Evolutionary conservation across 2,888 invertebrate genomes (phyloP).

Genomic region (Dastarcus helophoroides): DNA sequence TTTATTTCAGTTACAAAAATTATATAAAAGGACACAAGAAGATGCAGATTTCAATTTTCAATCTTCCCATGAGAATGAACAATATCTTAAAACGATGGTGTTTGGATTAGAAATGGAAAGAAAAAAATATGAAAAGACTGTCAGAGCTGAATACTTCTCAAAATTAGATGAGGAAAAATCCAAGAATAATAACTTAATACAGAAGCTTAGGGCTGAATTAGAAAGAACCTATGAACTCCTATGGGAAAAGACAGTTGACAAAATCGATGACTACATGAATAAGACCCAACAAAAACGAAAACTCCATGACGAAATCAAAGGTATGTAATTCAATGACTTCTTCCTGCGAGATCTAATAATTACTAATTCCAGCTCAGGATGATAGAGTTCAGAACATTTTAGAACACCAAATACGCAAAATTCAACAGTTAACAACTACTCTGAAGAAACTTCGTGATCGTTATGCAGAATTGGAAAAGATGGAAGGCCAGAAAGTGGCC

Average conservation of each 20-base stretch:
- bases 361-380: too few species aligned
- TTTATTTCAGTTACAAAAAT: too few species aligned
- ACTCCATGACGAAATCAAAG: too few species aligned
- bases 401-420: slow-evolving; percentile 18
- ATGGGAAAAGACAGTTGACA: slow-evolving; percentile 22
- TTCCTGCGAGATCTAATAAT: too few species aligned
- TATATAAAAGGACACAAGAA: too few species aligned
- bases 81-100: slow-evolving; percentile 38
- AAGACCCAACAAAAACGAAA: too few species aligned
- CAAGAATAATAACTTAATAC: slow-evolving; percentile 22
- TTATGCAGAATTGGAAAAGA: slow-evolving; percentile 14
- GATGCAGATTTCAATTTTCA: too few species aligned
- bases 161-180: slow-evolving; percentile 28
- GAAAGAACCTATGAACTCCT: slow-evolving; percentile 21
- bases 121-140: slow-evolving; percentile 25
- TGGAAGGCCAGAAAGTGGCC: slow-evolving; percentile 14
- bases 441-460: slow-evolving; percentile 23
- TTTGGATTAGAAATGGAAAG: slow-evolving; percentile 41
- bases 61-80: slow-evolving; percentile 36
- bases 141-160: slow-evolving; percentile 29
- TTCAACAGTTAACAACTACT: slow-evolving; percentile 17
- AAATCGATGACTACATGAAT: too few species aligned
- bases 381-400: slow-evolving; percentile 22
- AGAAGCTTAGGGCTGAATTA: slow-evolving; percentile 21
- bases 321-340: too few species aligned